Evolutionary conservation across 2,113 vertebrate species (phyloP).

Genomic region (Heptranchias perlo): DNA sequence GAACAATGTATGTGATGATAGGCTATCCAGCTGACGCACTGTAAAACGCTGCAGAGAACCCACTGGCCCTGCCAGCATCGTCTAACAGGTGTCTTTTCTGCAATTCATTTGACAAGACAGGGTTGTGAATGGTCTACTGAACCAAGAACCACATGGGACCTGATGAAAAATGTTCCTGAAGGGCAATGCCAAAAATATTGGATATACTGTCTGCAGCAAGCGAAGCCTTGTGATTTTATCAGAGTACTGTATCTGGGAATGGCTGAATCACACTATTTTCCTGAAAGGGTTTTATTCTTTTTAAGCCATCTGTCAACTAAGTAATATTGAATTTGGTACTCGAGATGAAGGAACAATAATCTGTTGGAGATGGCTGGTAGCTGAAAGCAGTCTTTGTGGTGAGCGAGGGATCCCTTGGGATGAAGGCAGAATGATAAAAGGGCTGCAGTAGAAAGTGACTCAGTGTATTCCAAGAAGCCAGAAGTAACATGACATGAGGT

Average conservation of each 20-base stretch:
- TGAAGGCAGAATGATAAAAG: background rate
- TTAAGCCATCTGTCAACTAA: conserved; percentile 26
- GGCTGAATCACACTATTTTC: background rate
- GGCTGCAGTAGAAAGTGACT: background rate
- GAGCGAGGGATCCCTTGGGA: conserved; percentile 4
- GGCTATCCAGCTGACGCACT: too few species aligned
- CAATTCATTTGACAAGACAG: conserved; percentile 8
- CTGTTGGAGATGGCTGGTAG: background rate
- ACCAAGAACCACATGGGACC: conserved; percentile 5
- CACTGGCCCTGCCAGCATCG: background rate
- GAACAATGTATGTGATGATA: background rate
- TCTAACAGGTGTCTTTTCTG: conserved; percentile 10
- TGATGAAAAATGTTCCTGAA: conserved; percentile 18
- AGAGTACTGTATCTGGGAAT: background rate
- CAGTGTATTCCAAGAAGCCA: background rate
- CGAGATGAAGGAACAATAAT: conserved; percentile 23
- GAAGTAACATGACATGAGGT: background rate
- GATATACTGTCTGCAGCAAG: background rate
- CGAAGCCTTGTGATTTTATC: conserved; percentile 22
- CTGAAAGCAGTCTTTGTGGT: background rate
- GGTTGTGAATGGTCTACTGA: conserved; percentile 15
- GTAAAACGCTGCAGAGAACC: background rate
- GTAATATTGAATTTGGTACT: conserved; percentile 16
- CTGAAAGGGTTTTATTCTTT: conserved; percentile 28
- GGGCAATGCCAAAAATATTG: conserved; percentile 9